phyloP scores from a whole-genome alignment of 1,140 invertebrate genomes.

The Macrocentrus cingulum region DNA sequence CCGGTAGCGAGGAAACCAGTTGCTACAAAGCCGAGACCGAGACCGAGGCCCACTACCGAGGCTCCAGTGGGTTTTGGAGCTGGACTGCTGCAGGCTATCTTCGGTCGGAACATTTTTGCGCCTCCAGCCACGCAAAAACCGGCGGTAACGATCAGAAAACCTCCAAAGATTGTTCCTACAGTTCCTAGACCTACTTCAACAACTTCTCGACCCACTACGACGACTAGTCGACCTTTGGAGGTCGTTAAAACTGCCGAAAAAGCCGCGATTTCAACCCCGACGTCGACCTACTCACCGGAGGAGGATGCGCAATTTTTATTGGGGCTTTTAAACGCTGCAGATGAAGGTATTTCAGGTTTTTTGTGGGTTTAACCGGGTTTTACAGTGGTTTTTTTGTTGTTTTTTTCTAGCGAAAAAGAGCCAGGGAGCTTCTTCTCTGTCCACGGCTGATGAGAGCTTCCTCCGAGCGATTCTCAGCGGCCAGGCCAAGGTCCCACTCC shows the following conservation, averaged over 20 bases:
- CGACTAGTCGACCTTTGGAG: conserved; percentile 10
- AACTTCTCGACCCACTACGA: conserved; percentile 25
- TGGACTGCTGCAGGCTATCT: conserved; percentile 45
- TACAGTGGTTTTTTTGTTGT: conserved; percentile 2
- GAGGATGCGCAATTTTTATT: conserved; percentile 50
- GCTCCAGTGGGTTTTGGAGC: conserved; percentile 40
- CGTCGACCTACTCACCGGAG: conserved; percentile 45
- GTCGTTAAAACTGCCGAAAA: not conserved
- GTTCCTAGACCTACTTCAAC: too few species aligned
- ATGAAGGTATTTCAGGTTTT: too few species aligned
- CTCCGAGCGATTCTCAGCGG: conserved; percentile 42
- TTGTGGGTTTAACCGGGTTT: too few species aligned
- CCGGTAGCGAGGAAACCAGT: conserved; percentile 37
- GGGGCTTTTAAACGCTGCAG: conserved; percentile 36
- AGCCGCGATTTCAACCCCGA: conserved; percentile 3
- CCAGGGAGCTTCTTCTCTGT: conserved; percentile 4
- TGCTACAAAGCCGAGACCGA: conserved; percentile 31
- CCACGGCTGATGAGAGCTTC: conserved; percentile 45
- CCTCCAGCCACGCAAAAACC: conserved; percentile 28
- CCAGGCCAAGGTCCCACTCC: conserved; percentile 28
- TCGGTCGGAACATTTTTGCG: conserved; percentile 43
- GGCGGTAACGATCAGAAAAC: conserved; percentile 1
- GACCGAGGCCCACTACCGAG: conserved; percentile 34
- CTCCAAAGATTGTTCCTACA: too few species aligned
- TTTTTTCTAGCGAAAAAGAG: not conserved